Base-by-base conservation (phyloP, 2,888 invertebrate genomes). In the Eustalomyia histrio region DNA sequence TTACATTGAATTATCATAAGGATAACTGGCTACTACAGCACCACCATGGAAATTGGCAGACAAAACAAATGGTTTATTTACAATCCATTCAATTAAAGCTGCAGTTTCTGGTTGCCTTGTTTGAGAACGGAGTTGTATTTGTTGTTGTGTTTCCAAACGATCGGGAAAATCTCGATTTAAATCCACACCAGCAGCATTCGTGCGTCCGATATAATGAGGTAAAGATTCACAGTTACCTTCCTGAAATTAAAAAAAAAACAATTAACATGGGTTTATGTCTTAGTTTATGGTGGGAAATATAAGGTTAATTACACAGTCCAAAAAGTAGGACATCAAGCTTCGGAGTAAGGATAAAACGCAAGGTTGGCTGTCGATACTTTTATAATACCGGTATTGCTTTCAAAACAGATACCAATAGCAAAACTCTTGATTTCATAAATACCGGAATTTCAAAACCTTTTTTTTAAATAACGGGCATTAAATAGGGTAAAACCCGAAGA, bases 11-110 rank as follows among this genome's bases (percentile, higher is more conserved):
- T 97, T 95, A 90, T 98, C 99, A 88, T 93, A 99, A 0, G 99
- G 99, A 91, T 99, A 99, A 90, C 99, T 99, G 67, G 98, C 99
- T 1, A 99, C 99, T 0, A 99, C 92, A 43, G 99, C 97, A 2
- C 98, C 98, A n/a, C 97, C 98, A 89, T 98, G 98, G 63, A 98
- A 92, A 90, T 98, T 99, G 1, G 96, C 98, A 0, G 98, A 98
- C 63, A 98, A 92, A 39, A 98, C 97, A 89, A 98, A 99, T 71
- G 97, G 97, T 86, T 95, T 94, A 12, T 93, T 93, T 71, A 94
- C 91, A 57, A 98, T 95, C 98, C 98, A 99, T 53, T 94, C 93
- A 93, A 98, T 97, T 85, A 98, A 92, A 4, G 97, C 96, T 14
- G 93, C 88, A 0, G 98, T 98, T 92, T 99, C 98, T 1, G 96